Evolutionary conservation across 1,140 invertebrate genomes (phyloP), one percentile per base, ranked within the genome.

Genomic region (Choristoneura fumiferana): DNA sequence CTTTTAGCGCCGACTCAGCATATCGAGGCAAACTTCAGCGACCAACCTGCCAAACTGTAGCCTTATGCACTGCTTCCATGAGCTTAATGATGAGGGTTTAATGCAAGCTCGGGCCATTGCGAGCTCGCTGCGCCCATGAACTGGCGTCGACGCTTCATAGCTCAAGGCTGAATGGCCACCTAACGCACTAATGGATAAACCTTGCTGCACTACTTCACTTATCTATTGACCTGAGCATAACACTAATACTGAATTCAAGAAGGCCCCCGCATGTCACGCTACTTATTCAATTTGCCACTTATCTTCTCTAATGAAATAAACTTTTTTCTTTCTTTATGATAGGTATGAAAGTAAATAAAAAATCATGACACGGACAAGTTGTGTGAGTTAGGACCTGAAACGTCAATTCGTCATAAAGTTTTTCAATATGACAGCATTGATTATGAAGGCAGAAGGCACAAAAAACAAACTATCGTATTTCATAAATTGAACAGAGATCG

Each of bases 1-100:
- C 71, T 79, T 77, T 75, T 74, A 63, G 69, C 69, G 72, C 63
- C 63, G 60, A 69, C 69, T 73, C 73, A 68, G 73, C 74, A 67
- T 73, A 72, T 76, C 73, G 68, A 64, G 55, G 63, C 66, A 60
- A 73, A 76, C 65, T 78, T 76, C 63, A 63, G 39, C 62, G 43
- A 60, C 53, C 58, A 56, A 73, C 67, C 69, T 77, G 75, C 73
- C 73, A 69, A 75, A 76, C 67, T 62, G 61, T 68, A 70, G 64
- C 64, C 65, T n/a, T 71, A 64, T 66, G 53, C 66, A 62, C 60
- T 66, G 58, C 69, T 70, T 68, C 63, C 66, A 63, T 53, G 65
- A 72, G 54, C 66, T 72, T 77, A 79, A 79, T 79, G 72, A 73
- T 57, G 65, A 66, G 58, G 60, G 56, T 63, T 62, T 36, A 39